Evolutionary conservation across 2,113 vertebrate species (phyloP).

Genomic region (Misgurnus anguillicaudatus): DNA sequence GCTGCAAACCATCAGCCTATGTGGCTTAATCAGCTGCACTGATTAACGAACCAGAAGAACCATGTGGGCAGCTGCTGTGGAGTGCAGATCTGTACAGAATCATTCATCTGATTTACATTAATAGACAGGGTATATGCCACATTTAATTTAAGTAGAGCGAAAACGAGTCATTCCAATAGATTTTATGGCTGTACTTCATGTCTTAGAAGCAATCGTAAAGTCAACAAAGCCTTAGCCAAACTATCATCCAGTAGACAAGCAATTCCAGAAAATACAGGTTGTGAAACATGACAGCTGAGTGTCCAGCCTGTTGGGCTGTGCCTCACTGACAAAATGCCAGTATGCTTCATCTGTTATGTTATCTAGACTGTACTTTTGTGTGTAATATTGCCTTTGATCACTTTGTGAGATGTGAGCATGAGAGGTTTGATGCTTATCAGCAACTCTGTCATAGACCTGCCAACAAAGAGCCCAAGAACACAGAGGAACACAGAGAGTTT

Average conservation of each 20-base stretch:
- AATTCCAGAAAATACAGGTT: too few relatives aligned
- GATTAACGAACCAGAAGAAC: constrained; percentile 12
- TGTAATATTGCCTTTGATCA: too few relatives aligned
- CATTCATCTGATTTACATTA: constrained; percentile 5
- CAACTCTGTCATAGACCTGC: neutral
- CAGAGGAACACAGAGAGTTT: neutral
- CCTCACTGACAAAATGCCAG: neutral
- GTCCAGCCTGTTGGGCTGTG: too few relatives aligned
- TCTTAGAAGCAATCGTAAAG: too few relatives aligned
- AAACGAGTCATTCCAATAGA: too few relatives aligned
- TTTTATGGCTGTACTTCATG: too few relatives aligned
- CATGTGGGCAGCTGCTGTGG: neutral
- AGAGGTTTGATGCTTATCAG: neutral
- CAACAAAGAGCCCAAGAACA: neutral
- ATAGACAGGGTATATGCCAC: neutral
- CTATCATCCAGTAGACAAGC: too few relatives aligned
- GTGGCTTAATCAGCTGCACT: neutral
- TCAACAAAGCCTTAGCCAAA: too few relatives aligned
- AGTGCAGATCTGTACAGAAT: neutral
- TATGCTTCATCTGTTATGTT: neutral
- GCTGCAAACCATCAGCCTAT: neutral
- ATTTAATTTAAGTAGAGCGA: neutral
- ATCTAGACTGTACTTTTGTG: neutral
- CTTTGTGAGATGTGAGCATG: too few relatives aligned
- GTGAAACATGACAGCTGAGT: too few relatives aligned